phyloP scores from a whole-genome alignment of 2,113 vertebrate genomes.

The Pelusios castaneus region DNA sequence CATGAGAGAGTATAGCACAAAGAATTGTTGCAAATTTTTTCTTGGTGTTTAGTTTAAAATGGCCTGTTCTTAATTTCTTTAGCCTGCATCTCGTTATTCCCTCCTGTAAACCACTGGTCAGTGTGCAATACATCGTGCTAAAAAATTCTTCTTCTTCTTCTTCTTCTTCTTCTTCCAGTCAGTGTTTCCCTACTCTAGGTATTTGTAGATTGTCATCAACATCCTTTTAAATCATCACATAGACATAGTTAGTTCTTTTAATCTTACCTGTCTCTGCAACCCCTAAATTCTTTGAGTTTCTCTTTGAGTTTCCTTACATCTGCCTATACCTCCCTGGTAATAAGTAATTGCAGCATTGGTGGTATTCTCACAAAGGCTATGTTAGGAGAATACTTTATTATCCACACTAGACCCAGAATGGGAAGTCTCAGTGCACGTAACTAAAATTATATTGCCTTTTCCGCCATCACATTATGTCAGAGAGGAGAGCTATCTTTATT shows the following conservation, averaged over 20 bases:
- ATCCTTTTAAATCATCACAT: not conserved
- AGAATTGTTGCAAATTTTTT: not conserved
- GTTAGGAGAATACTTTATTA: not conserved
- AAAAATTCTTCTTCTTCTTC: not conserved
- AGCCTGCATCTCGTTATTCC: not conserved
- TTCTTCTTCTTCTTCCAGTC: not conserved
- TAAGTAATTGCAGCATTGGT: not conserved
- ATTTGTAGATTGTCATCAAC: not conserved
- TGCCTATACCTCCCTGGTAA: not conserved
- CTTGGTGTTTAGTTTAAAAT: not conserved
- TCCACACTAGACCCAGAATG: not conserved
- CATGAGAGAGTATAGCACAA: not conserved
- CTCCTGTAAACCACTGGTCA: not conserved
- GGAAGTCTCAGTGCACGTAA: not conserved
- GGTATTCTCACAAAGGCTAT: not conserved
- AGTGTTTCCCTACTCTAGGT: not conserved
- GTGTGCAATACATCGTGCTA: not conserved
- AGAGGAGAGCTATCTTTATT: not conserved
- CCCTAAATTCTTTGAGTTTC: not conserved
- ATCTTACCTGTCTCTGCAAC: not conserved
- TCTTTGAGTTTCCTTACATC: not conserved
- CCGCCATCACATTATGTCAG: not conserved
- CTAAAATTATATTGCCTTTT: not conserved
- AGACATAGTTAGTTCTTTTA: not conserved
- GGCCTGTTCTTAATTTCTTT: not conserved